Percentiles rank a stretch among this genome's conserved stretches.
These are phyloP conservation scores for Plumapathes pennacea DNA, from an alignment of 92 coral and sea anemone genomes.

Conservation along the genomic window DNA sequence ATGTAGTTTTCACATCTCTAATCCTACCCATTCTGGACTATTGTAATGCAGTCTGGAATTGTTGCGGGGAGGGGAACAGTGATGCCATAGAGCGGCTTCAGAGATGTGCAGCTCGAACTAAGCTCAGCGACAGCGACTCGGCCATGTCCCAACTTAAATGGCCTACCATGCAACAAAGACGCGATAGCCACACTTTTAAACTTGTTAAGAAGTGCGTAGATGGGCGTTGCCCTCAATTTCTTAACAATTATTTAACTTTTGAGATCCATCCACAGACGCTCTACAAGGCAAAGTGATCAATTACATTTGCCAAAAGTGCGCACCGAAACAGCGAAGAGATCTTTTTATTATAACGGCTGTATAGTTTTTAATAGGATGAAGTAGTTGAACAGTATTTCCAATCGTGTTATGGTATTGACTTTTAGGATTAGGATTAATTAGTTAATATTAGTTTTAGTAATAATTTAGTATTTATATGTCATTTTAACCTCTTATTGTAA, in stretches of 20 bases:
- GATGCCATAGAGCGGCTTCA: slow-evolving; percentile 23
- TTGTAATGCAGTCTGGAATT: slow-evolving; percentile 42
- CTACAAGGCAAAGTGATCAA: too few species aligned
- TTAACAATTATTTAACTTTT: background rate
- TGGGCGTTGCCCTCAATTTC: slow-evolving; percentile 23
- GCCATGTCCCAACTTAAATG: slow-evolving; percentile 36
- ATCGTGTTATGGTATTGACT: too few species aligned
- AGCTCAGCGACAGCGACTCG: slow-evolving; percentile 1
- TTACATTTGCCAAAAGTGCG: too few species aligned
- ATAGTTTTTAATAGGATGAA: too few species aligned
- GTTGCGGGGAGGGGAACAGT: slow-evolving; percentile 42
- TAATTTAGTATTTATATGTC: too few species aligned
- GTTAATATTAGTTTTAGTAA: too few species aligned
- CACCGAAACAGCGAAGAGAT: too few species aligned
- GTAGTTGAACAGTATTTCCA: too few species aligned
- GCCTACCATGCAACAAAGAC: slow-evolving; percentile 29
- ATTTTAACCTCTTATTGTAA: too few species aligned
- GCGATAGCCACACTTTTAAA: slow-evolving; percentile 7
- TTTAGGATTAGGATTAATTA: too few species aligned
- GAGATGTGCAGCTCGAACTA: slow-evolving; percentile 16
- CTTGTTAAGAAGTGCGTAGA: slow-evolving; percentile 37
- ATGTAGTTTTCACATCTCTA: slow-evolving; percentile 29
- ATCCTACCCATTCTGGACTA: slow-evolving; percentile 44
- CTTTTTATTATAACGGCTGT: too few species aligned
- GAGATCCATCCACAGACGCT: too few species aligned